A percentile compares a stretch with the other conserved stretches of the same genome.
Evolutionary conservation across 35 echinoderm and acorn worm species (phyloP).

Genomic region (Ptychodera flava): DNA sequence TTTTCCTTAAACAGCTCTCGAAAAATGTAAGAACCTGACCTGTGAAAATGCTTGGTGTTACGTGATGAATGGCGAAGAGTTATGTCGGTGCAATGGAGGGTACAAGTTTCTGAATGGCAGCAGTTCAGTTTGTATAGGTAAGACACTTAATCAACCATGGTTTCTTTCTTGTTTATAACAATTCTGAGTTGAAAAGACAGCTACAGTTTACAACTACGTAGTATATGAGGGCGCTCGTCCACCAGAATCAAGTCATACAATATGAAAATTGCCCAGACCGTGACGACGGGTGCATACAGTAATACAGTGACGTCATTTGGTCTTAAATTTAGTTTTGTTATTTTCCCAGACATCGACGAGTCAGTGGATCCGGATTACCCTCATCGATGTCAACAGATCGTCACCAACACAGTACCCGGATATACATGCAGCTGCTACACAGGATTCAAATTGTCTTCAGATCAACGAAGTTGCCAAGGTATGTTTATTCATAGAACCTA

Average conservation of each 20-base stretch:
- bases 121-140: not conserved
- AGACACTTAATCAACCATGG: no score
- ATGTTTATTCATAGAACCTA: no score
- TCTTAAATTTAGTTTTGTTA: no score
- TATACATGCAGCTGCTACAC: constrained; percentile 49
- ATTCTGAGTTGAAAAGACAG: no score
- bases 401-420: constrained; percentile 47
- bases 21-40: not conserved
- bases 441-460: constrained; percentile 49
- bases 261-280: no score
- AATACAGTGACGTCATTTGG: no score
- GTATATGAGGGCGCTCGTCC: no score
- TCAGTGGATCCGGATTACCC: not conserved
- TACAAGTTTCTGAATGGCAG: not conserved
- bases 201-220: no score
- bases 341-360: not conserved
- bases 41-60: not conserved
- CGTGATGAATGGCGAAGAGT: not conserved
- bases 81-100: not conserved
- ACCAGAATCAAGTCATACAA: no score
- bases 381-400: constrained; percentile 50
- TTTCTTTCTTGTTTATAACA: no score
- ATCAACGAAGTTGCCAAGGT: constrained; percentile 57
- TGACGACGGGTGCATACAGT: no score
- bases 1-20: not conserved